A percentile compares a stretch with the other conserved stretches of the same genome.
phyloP scores from a whole-genome alignment of 2,113 vertebrate species.

The Datnioides undecimradiatus region DNA sequence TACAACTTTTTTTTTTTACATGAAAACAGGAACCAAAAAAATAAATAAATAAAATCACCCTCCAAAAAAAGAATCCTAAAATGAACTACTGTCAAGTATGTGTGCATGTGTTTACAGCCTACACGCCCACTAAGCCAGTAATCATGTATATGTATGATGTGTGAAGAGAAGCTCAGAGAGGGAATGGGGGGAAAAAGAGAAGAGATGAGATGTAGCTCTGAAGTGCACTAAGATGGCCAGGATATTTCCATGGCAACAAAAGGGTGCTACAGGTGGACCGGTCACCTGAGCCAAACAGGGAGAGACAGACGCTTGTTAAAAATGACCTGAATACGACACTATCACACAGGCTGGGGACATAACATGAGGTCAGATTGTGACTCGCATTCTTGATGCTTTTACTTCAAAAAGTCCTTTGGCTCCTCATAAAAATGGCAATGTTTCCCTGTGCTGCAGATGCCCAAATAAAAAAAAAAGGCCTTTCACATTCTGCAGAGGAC shows the following conservation, averaged over 20 bases:
- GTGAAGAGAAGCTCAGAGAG: conserved; percentile 45
- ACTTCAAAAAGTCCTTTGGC: conserved; percentile 61
- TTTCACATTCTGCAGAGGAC: conserved; percentile 57
- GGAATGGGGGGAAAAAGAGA: not conserved
- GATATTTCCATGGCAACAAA: conserved; percentile 81
- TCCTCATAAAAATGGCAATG: conserved; percentile 44
- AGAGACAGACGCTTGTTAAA: conserved; percentile 81
- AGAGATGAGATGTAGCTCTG: conserved; percentile 48
- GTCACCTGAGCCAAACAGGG: conserved; percentile 79
- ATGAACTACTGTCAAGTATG: conserved; percentile 9
- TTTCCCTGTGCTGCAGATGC: conserved; percentile 10
- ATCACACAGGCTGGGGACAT: conserved; percentile 71
- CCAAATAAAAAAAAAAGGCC: conserved; percentile 41
- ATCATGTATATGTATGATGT: conserved; percentile 35
- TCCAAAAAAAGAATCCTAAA: not conserved
- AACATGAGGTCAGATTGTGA: conserved; percentile 78
- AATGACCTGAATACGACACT: conserved; percentile 81
- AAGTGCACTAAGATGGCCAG: conserved; percentile 67
- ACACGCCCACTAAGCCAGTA: conserved; percentile 13
- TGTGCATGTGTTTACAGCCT: conserved; percentile 33
- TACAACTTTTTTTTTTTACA: conserved; percentile 54
- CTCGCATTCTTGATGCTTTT: conserved; percentile 75
- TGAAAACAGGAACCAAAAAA: conserved; percentile 52
- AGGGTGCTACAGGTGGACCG: conserved; percentile 77
- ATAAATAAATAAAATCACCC: no score